Conservation (phyloP, 2,797 vertebrate genomes). For the Tinamus major region DNA sequence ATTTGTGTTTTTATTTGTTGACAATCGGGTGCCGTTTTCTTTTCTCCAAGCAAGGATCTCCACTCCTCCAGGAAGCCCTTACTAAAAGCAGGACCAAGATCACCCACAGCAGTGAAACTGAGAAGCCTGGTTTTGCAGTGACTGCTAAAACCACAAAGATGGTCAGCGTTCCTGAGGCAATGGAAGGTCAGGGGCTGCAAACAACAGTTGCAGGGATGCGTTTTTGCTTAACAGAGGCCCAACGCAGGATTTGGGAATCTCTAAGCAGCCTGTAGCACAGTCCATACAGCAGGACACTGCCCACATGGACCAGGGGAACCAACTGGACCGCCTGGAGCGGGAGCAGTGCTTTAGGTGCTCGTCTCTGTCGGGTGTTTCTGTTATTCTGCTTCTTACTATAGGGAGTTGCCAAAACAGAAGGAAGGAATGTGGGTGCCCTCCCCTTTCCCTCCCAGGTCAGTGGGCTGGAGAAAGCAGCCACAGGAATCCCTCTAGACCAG, state of each 20-base stretch:
- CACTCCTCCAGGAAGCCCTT: slow-evolving; percentile 5
- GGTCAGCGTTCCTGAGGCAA: neutral
- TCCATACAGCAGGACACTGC: neutral
- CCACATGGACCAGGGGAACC: neutral
- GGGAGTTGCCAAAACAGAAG: slow-evolving; percentile 31
- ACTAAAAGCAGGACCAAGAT: neutral
- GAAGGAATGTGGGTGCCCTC: neutral
- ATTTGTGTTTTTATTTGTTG: slow-evolving; percentile 21
- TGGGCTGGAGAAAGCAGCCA: neutral
- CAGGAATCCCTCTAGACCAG: neutral
- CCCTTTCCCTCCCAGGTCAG: neutral
- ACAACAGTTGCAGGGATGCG: neutral
- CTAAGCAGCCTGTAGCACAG: neutral
- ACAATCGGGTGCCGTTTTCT: slow-evolving; percentile 47
- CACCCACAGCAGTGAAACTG: neutral
- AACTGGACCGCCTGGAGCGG: neutral
- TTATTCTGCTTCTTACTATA: neutral
- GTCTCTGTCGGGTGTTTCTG: slow-evolving; percentile 15
- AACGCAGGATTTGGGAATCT: neutral
- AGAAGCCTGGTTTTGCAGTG: neutral
- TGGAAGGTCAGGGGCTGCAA: neutral
- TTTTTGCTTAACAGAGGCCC: neutral
- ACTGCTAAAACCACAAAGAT: neutral
- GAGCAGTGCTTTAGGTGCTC: neutral
- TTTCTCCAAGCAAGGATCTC: slow-evolving; percentile 3